These are phyloP conservation scores for Caenorhabditis sulstoni DNA, from an alignment of 2,888 invertebrate species.

Conservation along the genomic window DNA sequence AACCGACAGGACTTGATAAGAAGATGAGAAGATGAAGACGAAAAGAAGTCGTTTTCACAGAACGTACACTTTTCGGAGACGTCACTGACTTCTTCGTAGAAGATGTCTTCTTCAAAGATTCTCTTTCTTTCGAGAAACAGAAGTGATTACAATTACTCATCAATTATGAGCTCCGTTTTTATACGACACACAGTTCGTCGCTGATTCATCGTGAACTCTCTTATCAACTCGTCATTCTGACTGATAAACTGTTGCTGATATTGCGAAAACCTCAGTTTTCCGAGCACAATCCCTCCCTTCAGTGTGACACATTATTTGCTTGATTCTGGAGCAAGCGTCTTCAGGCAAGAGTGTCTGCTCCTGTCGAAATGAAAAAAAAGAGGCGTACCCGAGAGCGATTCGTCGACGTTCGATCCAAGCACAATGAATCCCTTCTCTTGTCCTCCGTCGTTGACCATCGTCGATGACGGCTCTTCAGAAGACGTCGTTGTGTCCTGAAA, in stretches of 20 bases:
- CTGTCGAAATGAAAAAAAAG: not conserved
- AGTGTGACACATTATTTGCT: conserved; percentile 9
- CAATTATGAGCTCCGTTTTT: not conserved
- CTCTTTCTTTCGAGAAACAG: not conserved
- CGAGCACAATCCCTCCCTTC: conserved; percentile 15
- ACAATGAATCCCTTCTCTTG: conserved; percentile 74
- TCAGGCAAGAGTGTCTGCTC: not conserved
- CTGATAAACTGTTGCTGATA: conserved; percentile 16
- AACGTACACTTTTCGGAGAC: conserved; percentile 5
- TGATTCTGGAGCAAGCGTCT: conserved; percentile 7
- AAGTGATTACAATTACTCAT: conserved; percentile 11
- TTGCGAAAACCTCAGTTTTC: conserved; percentile 12
- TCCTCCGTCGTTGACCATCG: conserved; percentile 42
- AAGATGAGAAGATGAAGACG: conserved; percentile 25
- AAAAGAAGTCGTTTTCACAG: conserved; percentile 5
- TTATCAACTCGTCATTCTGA: conserved; percentile 26
- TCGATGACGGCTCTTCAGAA: conserved; percentile 22
- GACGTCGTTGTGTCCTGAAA: conserved; percentile 62
- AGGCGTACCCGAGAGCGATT: conserved; percentile 52
- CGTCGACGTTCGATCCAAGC: conserved; percentile 70
- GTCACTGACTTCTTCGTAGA: conserved; percentile 4
- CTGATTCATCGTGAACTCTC: conserved; percentile 10
- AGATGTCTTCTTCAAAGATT: not conserved
- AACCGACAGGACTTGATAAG: conserved; percentile 23
- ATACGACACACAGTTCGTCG: conserved; percentile 14